Evolutionary conservation across 2,888 invertebrate species (phyloP).

Genomic region (Agonopterix arenella): DNA sequence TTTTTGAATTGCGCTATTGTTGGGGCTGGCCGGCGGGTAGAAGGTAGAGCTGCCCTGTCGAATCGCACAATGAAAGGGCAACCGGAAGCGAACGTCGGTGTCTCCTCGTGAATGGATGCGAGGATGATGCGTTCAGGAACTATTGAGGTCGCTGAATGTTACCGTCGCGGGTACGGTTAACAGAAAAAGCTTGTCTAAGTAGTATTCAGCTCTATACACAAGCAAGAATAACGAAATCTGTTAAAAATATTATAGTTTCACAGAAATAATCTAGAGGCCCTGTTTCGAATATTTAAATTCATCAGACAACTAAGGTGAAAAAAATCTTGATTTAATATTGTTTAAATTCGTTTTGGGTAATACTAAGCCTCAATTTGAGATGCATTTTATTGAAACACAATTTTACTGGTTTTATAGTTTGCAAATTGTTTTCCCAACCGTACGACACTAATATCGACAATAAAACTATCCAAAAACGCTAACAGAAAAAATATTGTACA

Average conservation of each 20-base stretch:
- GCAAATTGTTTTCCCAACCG: conserved; percentile 23
- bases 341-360: too few relatives aligned
- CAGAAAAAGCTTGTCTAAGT: conserved; percentile 18
- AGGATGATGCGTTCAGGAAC: conserved; percentile 55
- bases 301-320: too few relatives aligned
- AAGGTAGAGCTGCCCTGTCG: conserved; percentile 51
- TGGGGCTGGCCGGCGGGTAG: conserved; percentile 55
- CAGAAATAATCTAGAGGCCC: too few relatives aligned
- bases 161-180: conserved; percentile 28
- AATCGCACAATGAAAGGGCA: conserved; percentile 66
- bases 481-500: conserved; percentile 53
- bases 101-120: conserved; percentile 54
- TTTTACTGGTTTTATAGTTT: background rate
- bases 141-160: conserved; percentile 46
- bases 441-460: conserved; percentile 39
- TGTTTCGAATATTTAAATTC: too few relatives aligned
- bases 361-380: too few relatives aligned
- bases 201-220: too few relatives aligned
- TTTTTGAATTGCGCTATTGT: conserved; percentile 67
- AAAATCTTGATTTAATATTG: too few relatives aligned
- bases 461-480: conserved; percentile 30
- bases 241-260: too few relatives aligned
- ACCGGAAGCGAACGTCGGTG: conserved; percentile 67
- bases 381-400: too few relatives aligned
- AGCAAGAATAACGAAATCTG: too few relatives aligned